Evolutionary conservation across 2,113 vertebrate genomes (phyloP).

Genomic region (Apteryx owenii): DNA sequence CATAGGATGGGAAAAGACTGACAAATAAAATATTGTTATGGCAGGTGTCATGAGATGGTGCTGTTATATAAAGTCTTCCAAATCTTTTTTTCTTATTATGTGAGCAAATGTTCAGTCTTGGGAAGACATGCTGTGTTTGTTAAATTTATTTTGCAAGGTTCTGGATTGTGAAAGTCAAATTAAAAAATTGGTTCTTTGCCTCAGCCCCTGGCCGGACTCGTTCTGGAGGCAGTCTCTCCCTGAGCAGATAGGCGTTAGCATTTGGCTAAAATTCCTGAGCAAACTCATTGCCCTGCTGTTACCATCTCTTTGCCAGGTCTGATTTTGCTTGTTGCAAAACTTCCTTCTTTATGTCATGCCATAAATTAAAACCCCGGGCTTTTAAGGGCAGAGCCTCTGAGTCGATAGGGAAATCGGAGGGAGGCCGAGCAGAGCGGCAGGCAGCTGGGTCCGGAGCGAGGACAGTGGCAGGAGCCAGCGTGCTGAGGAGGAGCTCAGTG

Average conservation of each 20-base stretch:
- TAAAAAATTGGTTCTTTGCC: neutral
- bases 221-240: neutral
- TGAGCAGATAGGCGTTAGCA: neutral
- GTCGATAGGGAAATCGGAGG: neutral
- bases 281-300: neutral
- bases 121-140: neutral
- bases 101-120: slow-evolving; percentile 11
- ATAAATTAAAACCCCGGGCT: neutral
- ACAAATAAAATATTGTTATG: slow-evolving; percentile 64
- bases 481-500: neutral
- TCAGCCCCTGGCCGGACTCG: neutral
- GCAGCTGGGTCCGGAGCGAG: neutral
- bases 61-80: slow-evolving; percentile 24
- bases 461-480: neutral
- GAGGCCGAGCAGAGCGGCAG: neutral
- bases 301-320: neutral
- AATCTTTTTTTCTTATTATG: neutral
- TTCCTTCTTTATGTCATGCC: neutral
- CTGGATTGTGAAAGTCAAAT: neutral
- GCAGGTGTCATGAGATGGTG: slow-evolving; percentile 1
- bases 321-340: neutral
- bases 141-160: slow-evolving; percentile 22
- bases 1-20: slow-evolving; percentile 30
- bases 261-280: neutral
- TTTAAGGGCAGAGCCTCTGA: neutral